Conservation (phyloP, 2,888 invertebrate genomes). For the Brachypalpus laphriformis region DNA sequence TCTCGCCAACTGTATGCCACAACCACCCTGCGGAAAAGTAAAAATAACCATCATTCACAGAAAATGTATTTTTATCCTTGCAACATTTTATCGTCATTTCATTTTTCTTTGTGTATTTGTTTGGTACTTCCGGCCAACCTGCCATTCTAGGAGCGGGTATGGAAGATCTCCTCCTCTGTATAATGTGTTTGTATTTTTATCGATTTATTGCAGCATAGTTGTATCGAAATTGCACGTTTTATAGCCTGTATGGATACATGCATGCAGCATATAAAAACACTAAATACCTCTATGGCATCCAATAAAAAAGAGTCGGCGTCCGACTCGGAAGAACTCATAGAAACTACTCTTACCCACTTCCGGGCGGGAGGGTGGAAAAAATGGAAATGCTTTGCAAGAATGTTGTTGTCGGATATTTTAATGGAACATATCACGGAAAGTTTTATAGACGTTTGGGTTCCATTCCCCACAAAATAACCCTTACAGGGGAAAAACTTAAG, state of each 20-base stretch:
- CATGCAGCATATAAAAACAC: constrained; percentile 24
- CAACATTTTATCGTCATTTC: constrained; percentile 41
- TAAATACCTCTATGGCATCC: constrained; percentile 50
- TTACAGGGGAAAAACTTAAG: not conserved
- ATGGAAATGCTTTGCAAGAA: constrained; percentile 41
- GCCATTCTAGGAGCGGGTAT: constrained; percentile 14
- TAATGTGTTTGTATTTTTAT: constrained; percentile 52
- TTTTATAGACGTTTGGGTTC: constrained; percentile 47
- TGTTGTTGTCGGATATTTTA: constrained; percentile 65
- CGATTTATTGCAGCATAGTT: constrained; percentile 60
- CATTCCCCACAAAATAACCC: constrained; percentile 1
- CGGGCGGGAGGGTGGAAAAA: not conserved
- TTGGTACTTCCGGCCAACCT: constrained; percentile 58
- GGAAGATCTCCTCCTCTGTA: constrained; percentile 7
- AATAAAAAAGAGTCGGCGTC: constrained; percentile 37
- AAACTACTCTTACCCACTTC: constrained; percentile 3
- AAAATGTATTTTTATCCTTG: constrained; percentile 63
- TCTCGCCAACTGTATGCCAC: not conserved
- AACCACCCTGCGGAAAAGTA: constrained; percentile 18
- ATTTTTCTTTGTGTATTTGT: constrained; percentile 14
- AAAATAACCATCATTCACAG: constrained; percentile 41
- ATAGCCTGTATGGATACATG: constrained; percentile 33
- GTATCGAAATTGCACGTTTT: constrained; percentile 69
- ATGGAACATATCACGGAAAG: constrained; percentile 43
- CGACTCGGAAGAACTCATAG: too few relatives aligned